Base-by-base conservation (phyloP, 1,140 invertebrate species). In the Brachionus angularis region DNA sequence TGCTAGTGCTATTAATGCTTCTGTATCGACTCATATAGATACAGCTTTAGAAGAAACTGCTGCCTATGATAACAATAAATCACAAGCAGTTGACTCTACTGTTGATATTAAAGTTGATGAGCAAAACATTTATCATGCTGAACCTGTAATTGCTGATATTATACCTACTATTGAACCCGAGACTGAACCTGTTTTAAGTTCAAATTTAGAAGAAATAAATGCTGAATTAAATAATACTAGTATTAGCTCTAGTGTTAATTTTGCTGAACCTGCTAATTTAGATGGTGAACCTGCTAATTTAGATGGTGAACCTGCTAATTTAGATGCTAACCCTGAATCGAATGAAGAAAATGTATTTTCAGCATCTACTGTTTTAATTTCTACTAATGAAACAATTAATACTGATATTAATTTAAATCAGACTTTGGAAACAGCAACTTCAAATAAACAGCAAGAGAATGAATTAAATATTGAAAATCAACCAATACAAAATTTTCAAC, bases 331-430 rank as follows among this genome's bases (percentile, higher is more conserved):
- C 53, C 53, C 53, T 1, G 33, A 58, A n/a, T n/a, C n/a, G n/a
- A n/a, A n/a, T n/a, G n/a, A n/a, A n/a, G n/a, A n/a, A n/a, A n/a
- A n/a, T n/a, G n/a, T n/a, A n/a, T n/a, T n/a, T n/a, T n/a, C n/a
- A n/a, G n/a, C n/a, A n/a, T n/a, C n/a, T 34, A 58, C 33, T 23
- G 36, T 58, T 27, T 58, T 34, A 21, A 5, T 58, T 5, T 29
- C 33, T 23, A 58, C 36, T 58, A 12, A 58, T 23, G 16, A 39
- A 33, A 34, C 23, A 23, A 58, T 58, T 42, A 58, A 58, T 58
- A 58, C 53, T 23, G 53, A 58, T 58, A 58, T 58, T 58, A 36
- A 58, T 58, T 58, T 58, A 58, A 58, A 58, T 39, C 33, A 58
- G 53, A 58, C 39, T 58, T 21, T 4, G 7, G 53, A 58, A 23